These are phyloP conservation scores for Argyresthia albistria DNA, from an alignment of 2,888 invertebrate species.

Conservation along the genomic window DNA sequence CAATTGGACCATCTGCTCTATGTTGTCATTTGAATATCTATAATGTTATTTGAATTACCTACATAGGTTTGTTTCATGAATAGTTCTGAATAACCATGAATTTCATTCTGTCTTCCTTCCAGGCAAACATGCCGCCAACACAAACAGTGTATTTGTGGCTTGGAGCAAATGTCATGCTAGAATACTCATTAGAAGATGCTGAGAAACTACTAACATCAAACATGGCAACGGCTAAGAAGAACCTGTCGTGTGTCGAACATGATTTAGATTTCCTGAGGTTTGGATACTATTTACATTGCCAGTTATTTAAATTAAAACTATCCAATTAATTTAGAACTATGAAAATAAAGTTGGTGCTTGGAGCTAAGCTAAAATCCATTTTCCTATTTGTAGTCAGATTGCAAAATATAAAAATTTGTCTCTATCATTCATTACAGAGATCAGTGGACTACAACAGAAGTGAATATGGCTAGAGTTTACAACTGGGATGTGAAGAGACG, in stretches of 20 bases:
- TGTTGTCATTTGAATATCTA: too few relatives aligned
- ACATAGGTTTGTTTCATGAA: too few relatives aligned
- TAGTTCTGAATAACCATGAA: too few relatives aligned
- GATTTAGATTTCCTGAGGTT: conserved; percentile 94
- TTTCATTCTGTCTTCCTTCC: conserved; percentile 32
- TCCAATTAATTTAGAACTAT: background rate
- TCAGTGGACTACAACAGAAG: conserved; percentile 98
- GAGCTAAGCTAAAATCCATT: too few relatives aligned
- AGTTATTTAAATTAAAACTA: background rate
- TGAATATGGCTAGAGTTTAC: conserved; percentile 98
- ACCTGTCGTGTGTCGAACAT: conserved; percentile 88
- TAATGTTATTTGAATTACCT: too few relatives aligned
- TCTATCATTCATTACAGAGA: conserved; percentile 75
- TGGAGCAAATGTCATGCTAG: conserved; percentile 97
- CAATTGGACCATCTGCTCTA: too few relatives aligned
- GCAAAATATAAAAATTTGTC: background rate
- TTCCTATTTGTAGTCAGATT: too few relatives aligned
- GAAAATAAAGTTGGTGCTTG: background rate
- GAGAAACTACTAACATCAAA: conserved; percentile 87
- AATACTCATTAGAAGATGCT: conserved; percentile 94
- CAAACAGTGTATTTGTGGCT: conserved; percentile 89
- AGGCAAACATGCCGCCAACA: conserved; percentile 90
- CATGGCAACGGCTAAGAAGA: conserved; percentile 86
- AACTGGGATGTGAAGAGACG: conserved; percentile 98
- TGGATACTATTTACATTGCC: background rate